A percentile compares a stretch with the other conserved stretches of the same genome.
Evolutionary conservation across 2,113 vertebrate genomes (phyloP).

Genomic region (Oncorhynchus tshawytscha): DNA sequence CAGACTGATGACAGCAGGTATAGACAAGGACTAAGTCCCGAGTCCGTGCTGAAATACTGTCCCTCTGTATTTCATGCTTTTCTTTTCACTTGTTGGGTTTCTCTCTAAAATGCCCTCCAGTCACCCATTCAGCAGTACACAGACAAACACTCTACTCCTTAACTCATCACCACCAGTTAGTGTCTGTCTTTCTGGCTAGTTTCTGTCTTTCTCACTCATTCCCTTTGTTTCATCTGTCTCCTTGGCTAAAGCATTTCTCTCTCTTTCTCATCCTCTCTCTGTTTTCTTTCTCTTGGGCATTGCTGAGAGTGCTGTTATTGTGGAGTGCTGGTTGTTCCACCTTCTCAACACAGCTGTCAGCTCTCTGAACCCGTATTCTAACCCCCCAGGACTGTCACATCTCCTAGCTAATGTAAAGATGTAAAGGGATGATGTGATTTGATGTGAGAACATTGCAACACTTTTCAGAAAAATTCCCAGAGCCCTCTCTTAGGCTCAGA

Average conservation of each 20-base stretch:
- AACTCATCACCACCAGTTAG: neutral
- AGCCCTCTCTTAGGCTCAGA: neutral
- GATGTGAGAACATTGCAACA: neutral
- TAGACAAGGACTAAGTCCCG: neutral
- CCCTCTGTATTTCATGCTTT: neutral
- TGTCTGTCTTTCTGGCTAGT: neutral
- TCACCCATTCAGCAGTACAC: neutral
- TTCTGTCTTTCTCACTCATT: conserved; percentile 23
- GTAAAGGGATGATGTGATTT: neutral
- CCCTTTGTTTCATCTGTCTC: neutral
- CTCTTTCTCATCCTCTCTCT: neutral
- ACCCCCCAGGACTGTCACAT: neutral
- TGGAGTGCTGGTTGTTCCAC: conserved; percentile 38
- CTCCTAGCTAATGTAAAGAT: neutral
- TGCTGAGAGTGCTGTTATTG: conserved; percentile 26
- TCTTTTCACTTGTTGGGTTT: neutral
- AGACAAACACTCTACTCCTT: neutral
- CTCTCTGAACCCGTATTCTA: neutral
- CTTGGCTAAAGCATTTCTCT: conserved; percentile 3
- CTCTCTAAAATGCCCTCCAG: neutral
- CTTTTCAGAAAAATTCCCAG: neutral
- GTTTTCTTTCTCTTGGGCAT: conserved; percentile 17
- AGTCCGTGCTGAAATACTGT: neutral
- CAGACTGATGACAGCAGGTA: neutral
- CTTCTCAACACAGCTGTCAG: neutral